Base-by-base conservation (phyloP, 2,113 vertebrate species). In the Strix uralensis region DNA sequence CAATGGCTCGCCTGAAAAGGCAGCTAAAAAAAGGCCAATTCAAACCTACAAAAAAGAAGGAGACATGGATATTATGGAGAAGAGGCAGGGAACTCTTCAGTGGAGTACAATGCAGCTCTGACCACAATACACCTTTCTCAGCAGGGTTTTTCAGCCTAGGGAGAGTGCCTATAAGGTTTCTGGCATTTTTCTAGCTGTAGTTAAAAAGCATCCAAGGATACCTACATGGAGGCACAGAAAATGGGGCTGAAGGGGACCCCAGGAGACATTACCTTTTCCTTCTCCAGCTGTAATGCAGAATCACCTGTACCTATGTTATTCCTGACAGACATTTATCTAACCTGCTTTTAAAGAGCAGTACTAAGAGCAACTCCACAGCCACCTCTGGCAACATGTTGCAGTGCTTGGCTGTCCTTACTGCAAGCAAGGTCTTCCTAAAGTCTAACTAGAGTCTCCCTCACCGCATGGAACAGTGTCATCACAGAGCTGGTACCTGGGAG, bases 21-120 rank as follows among this genome's bases (percentile, higher is more conserved):
- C 72, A 88, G 57, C 23, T 89, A 59, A 23, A 62, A 93, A 90
- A 92, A 61, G 29, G 10, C 38, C 92, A 88, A 94, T 67, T 93
- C 63, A 88, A 83, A 77, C 52, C 26, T 71, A 71, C 10, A 73
- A 62, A 75, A 95, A 72, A 32, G 21, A 26, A 74, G 9, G 16
- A 61, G 7, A 69, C 29, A 55, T 30, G 5, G 52, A 25, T 71
- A 20, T 59, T 82, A 44, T 1, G 8, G 26, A 92, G 49, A 82
- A 80, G 32, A 67, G 38, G 25, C 36, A 78, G 7, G 34, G 54
- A 77, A 77, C 63, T 75, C 49, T 79, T 8, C 1, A 0, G 1
- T n/a, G 32, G 42, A 84, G 22, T 38, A 11, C 38, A 74, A 26
- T 36, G 16, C 17, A 65, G 13, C 36, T 58, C 36, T 49, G 54